phyloP scores from a whole-genome alignment of 2,113 vertebrate species.

The Phasianus colchicus region DNA sequence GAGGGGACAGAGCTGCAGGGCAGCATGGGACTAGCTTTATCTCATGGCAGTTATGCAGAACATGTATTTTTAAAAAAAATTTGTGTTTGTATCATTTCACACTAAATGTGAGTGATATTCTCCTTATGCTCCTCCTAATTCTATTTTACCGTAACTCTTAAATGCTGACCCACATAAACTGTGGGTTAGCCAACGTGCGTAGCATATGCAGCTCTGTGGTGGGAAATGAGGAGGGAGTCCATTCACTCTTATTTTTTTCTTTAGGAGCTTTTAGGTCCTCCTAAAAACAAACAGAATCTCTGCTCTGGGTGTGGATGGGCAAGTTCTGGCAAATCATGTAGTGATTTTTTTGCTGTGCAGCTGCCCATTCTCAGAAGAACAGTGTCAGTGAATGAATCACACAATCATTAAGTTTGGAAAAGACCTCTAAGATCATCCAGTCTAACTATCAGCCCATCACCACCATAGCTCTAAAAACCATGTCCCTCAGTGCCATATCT shows the following conservation, averaged over 20 bases:
- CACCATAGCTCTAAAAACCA: too few species aligned
- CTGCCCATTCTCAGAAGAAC: background rate
- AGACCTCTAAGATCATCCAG: too few species aligned
- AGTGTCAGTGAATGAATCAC: background rate
- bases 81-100: background rate
- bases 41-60: background rate
- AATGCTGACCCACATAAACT: accelerated
- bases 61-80: background rate
- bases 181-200: accelerated
- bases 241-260: background rate
- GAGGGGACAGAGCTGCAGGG: background rate
- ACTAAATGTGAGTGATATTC: background rate
- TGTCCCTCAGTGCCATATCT: too few species aligned
- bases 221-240: background rate
- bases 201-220: background rate
- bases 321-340: background rate
- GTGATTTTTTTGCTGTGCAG: background rate
- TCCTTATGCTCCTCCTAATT: background rate
- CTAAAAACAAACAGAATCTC: background rate
- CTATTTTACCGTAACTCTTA: background rate
- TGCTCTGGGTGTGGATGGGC: background rate
- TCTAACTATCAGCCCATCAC: too few species aligned
- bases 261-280: background rate
- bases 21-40: background rate
- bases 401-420: too few species aligned